These are phyloP conservation scores for Noctua pronuba DNA, from an alignment of 2,888 invertebrate species.

Conservation along the genomic window DNA sequence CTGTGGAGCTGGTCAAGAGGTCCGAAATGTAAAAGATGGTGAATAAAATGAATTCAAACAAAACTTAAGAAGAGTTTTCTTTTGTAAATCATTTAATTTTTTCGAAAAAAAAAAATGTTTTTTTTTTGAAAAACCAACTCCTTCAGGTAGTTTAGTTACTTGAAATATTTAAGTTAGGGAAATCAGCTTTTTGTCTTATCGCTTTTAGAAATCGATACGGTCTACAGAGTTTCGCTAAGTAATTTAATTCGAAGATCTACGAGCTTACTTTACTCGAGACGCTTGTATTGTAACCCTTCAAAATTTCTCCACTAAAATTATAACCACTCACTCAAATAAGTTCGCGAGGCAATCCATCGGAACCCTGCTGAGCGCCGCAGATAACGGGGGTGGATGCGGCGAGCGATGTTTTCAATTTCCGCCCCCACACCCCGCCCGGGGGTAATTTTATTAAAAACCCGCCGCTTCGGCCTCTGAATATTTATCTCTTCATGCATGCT, in stretches of 20 bases:
- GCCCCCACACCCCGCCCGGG: conserved; percentile 67
- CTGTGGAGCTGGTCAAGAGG: not conserved
- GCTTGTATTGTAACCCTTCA: not conserved
- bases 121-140: not conserved
- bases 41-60: not conserved
- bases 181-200: not conserved
- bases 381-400: conserved; percentile 84
- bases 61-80: not conserved
- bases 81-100: not conserved
- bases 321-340: conserved; percentile 57
- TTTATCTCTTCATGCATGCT: conserved; percentile 84
- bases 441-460: conserved; percentile 89
- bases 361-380: conserved; percentile 66
- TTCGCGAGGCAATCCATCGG: conserved; percentile 56
- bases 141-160: not conserved
- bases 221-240: not conserved
- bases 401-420: conserved; percentile 86
- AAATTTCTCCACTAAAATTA: conserved; percentile 40
- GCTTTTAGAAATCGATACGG: not conserved
- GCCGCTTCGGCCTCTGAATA: conserved; percentile 80
- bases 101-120: not conserved
- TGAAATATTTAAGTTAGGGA: not conserved
- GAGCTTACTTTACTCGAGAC: not conserved
- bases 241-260: not conserved
- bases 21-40: not conserved